Percentiles rank a stretch among this genome's conserved stretches.
These are phyloP conservation scores for Nematopogon swammerdamellus DNA, from an alignment of 2,888 invertebrate species.

Conservation along the genomic window DNA sequence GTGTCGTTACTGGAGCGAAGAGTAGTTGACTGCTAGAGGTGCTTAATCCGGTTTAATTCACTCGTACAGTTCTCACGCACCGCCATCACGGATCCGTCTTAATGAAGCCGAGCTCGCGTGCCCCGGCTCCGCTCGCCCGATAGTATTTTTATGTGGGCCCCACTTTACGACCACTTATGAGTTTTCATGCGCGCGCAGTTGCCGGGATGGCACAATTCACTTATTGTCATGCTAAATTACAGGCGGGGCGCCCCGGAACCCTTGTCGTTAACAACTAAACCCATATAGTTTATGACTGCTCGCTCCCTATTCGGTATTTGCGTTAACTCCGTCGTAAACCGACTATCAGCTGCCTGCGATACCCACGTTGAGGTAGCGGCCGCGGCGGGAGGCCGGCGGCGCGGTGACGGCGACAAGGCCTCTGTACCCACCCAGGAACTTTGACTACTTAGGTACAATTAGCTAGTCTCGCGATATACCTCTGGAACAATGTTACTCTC, in stretches of 20 bases:
- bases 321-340: neutral
- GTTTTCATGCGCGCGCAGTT: neutral
- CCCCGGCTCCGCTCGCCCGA: neutral
- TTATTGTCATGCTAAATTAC: neutral
- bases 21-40: too few species aligned
- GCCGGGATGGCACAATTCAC: neutral
- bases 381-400: too few species aligned
- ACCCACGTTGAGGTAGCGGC: neutral
- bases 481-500: too few species aligned
- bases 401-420: too few species aligned
- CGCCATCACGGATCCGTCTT: neutral
- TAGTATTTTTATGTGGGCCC: neutral
- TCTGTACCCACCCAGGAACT: too few species aligned
- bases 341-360: neutral
- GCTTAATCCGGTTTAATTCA: too few species aligned
- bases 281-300: neutral
- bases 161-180: neutral
- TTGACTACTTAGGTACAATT: too few species aligned
- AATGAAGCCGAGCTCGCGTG: neutral
- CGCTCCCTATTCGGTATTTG: neutral
- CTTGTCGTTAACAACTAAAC: neutral
- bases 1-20: too few species aligned
- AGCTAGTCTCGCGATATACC: too few species aligned
- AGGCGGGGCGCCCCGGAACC: neutral
- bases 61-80: too few species aligned